Conservation (phyloP, 2,797 vertebrate genomes). For the Alosa sapidissima region DNA sequence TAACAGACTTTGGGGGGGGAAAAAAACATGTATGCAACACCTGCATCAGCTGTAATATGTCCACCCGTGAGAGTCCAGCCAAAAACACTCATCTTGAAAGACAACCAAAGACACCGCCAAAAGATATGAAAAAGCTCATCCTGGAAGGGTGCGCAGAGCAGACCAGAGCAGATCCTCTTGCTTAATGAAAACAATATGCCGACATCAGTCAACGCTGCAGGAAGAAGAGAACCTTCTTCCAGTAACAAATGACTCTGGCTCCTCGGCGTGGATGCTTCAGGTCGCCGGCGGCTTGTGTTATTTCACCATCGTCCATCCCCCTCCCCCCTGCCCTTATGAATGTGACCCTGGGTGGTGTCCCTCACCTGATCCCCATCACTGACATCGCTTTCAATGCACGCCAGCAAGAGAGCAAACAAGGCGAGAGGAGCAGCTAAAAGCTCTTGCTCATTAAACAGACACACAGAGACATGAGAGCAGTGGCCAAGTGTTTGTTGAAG, state of each 20-base stretch:
- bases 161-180: neutral
- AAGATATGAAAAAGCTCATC: slow-evolving; percentile 38
- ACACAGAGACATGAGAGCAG: neutral
- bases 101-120: slow-evolving; percentile 28
- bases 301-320: slow-evolving; percentile 40
- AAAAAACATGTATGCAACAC: slow-evolving; percentile 43
- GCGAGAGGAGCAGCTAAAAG: neutral
- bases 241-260: slow-evolving; percentile 59
- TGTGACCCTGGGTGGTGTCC: slow-evolving; percentile 47
- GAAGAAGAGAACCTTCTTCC: slow-evolving; percentile 56
- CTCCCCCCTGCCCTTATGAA: slow-evolving; percentile 52
- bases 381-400: neutral
- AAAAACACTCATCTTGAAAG: slow-evolving; percentile 44
- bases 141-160: neutral
- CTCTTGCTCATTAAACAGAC: slow-evolving; percentile 6
- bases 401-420: neutral
- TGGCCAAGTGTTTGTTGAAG: neutral
- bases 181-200: slow-evolving; percentile 61
- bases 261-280: slow-evolving; percentile 48
- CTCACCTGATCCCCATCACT: slow-evolving; percentile 36
- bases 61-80: slow-evolving; percentile 33
- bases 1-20: neutral
- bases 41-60: slow-evolving; percentile 52
- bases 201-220: slow-evolving; percentile 53
- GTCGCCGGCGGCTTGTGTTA: slow-evolving; percentile 55